Evolutionary conservation across 2,888 invertebrate species (phyloP), one percentile per base, ranked within the genome.

Genomic region (Standfussiana lucernea): DNA sequence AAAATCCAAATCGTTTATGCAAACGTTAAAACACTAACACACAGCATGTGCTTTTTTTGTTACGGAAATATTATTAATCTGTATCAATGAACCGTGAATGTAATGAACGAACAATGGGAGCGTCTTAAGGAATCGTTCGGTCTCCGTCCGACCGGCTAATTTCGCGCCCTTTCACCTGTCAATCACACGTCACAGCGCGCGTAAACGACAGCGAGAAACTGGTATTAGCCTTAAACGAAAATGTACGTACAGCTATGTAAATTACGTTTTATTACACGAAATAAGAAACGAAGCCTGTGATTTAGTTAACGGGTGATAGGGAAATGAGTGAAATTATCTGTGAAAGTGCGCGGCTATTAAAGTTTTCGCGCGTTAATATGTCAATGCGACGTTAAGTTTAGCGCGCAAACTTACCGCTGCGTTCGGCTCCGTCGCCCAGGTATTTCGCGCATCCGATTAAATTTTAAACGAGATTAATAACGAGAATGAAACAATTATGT

Each of bases 111-210:
- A 88, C 88, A 88, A 88, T 86, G 86, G 83, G 79, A 76, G 82
- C 72, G 81, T 87, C 83, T 87, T 86, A 87, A 80, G 79, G 86
- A 80, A 86, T 84, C 87, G 77, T 75, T 84, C 78, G 89, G 81
- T 86, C 89, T 82, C 88, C 91, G 88, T 88, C 88, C 87, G 86
- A 88, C 82, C 90, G 88, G 92, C 95, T 95, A 96, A 95, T 96
- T 94, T 96, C 93, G 93, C 95, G 95, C 95, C 94, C 95, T 96
- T 96, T 96, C 94, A 94, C 95, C 94, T 93, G 96, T 96, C 96
- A 96, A 95, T 96, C 96, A 96, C 87, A 86, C 92, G 95, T 95
- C 95, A 93, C 85, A 88, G 88, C 91, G 89, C 89, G 90, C 89
- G 91, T 91, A 94, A 94, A 95, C 93, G 89, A 91, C 90, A 91